A percentile compares a stretch with the other conserved stretches of the same genome.
phyloP scores from a whole-genome alignment of 2,888 invertebrate genomes.

The Endomychus coccineus region DNA sequence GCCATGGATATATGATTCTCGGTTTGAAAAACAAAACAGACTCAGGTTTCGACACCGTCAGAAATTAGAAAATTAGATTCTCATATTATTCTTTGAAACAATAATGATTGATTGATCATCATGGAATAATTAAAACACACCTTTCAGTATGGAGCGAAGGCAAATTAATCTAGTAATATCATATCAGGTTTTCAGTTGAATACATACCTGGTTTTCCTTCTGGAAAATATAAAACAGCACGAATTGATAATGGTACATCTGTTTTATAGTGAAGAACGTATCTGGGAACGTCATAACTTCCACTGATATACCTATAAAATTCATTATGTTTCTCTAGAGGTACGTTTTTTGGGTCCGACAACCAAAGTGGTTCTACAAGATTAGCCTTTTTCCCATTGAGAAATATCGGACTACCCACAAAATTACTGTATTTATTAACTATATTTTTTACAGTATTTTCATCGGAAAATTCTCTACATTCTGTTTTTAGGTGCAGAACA shows the following conservation, averaged over 20 bases:
- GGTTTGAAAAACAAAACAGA: too few species aligned
- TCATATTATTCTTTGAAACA: too few species aligned
- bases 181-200: too few species aligned
- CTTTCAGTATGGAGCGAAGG: too few species aligned
- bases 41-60: too few species aligned
- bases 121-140: too few species aligned
- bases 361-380: constrained; percentile 86
- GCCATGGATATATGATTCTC: too few species aligned
- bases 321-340: constrained; percentile 80
- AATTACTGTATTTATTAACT: constrained; percentile 94
- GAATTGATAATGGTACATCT: constrained; percentile 85
- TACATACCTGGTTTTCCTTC: constrained; percentile 58
- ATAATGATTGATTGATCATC: too few species aligned
- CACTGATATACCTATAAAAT: constrained; percentile 85
- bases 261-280: constrained; percentile 89
- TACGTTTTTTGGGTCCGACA: constrained; percentile 84
- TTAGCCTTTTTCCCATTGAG: constrained; percentile 86
- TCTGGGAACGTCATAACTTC: constrained; percentile 79
- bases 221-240: constrained; percentile 87
- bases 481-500: constrained; percentile 79
- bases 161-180: too few species aligned
- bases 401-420: constrained; percentile 88
- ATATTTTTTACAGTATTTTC: constrained; percentile 76
- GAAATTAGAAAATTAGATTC: too few species aligned
- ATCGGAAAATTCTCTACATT: constrained; percentile 83